Evolutionary conservation across 1,140 invertebrate genomes (phyloP).

Genomic region (Megathymus violae): DNA sequence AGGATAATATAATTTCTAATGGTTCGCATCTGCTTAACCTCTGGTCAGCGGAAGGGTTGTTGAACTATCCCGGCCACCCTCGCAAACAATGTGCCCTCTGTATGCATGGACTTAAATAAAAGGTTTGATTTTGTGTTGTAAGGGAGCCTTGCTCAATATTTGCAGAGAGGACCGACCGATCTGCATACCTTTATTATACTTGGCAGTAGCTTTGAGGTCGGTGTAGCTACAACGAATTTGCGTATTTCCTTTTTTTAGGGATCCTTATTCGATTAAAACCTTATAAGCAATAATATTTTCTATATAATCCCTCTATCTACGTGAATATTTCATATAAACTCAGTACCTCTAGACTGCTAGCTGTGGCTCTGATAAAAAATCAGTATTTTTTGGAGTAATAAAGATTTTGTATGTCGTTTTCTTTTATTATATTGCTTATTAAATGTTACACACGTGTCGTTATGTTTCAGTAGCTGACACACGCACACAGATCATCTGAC

Average conservation of each 20-base stretch:
- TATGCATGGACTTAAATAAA: constrained; percentile 81
- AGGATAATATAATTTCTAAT: constrained; percentile 51
- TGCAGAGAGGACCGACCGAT: constrained; percentile 65
- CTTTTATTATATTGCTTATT: too few relatives aligned
- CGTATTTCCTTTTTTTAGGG: not conserved
- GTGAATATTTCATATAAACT: too few relatives aligned
- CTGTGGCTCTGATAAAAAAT: too few relatives aligned
- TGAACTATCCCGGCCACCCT: constrained; percentile 74
- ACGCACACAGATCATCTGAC: too few relatives aligned
- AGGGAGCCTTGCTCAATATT: constrained; percentile 73
- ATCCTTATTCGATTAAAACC: too few relatives aligned
- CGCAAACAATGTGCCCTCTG: constrained; percentile 71
- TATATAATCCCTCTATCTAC: too few relatives aligned
- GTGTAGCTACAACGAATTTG: constrained; percentile 19
- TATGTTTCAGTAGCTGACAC: too few relatives aligned
- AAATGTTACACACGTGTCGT: too few relatives aligned
- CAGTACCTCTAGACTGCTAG: too few relatives aligned
- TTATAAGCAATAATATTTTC: too few relatives aligned
- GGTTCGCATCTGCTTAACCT: constrained; percentile 52
- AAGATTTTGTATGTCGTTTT: too few relatives aligned
- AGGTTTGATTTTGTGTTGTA: constrained; percentile 83
- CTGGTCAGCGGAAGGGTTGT: constrained; percentile 77
- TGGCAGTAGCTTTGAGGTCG: constrained; percentile 56
- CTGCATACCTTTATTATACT: constrained; percentile 73
- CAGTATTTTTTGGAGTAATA: too few relatives aligned